Evolutionary conservation across 2,113 vertebrate species (phyloP).

Genomic region (Rhinolophus ferrumequinum): DNA sequence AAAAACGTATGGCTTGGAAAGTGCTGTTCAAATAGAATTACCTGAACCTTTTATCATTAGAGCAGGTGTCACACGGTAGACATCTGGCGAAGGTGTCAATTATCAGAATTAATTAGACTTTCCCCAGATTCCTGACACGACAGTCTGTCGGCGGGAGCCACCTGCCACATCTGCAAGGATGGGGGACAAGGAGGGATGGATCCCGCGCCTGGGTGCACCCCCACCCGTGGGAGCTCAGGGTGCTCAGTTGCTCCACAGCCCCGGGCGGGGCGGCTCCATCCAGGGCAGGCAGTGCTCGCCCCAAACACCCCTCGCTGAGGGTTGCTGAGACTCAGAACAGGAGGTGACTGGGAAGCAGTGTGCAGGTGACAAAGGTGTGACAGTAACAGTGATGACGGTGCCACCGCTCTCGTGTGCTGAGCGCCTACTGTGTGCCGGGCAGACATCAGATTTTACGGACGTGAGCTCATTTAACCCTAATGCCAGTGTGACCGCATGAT

Average conservation of each 20-base stretch:
- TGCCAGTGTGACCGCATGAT: background rate
- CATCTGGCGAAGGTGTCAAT: slow-evolving; percentile 29
- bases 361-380: fast-evolving
- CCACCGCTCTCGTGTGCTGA: fast-evolving
- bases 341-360: background rate
- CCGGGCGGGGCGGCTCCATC: background rate
- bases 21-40: slow-evolving; percentile 49
- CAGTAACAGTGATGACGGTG: fast-evolving
- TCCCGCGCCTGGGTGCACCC: too few relatives aligned
- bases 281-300: background rate
- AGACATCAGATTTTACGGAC: too few relatives aligned
- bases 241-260: fast-evolving
- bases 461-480: background rate
- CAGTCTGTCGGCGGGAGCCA: background rate
- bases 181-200: background rate
- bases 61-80: fast-evolving
- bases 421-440: fast-evolving
- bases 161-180: background rate
- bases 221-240: background rate
- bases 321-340: background rate
- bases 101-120: slow-evolving; percentile 39
- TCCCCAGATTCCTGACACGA: background rate
- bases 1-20: slow-evolving; percentile 6
- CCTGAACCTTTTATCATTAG: background rate
- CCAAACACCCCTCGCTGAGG: too few relatives aligned